Evolutionary conservation across 35 echinoderm and acorn worm species (phyloP).

Genomic region (Patiria miniata): DNA sequence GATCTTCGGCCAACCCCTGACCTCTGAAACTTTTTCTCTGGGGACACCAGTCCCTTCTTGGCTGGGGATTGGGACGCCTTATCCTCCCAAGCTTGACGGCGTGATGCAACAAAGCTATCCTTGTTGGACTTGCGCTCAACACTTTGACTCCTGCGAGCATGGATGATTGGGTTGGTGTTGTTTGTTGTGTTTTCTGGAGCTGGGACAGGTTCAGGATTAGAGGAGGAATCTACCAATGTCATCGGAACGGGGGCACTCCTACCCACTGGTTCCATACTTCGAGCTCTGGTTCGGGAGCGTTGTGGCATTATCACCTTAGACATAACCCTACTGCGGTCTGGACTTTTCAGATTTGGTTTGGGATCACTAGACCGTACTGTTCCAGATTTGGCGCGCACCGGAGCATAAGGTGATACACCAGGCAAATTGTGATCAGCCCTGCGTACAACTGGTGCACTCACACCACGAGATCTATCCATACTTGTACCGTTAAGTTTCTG

Average conservation of each 20-base stretch:
- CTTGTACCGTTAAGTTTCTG: not conserved
- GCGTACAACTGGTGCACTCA: not conserved
- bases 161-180: not conserved
- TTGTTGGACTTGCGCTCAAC: not conserved
- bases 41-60: not conserved
- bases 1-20: not conserved
- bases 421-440: not conserved
- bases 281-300: not conserved
- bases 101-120: slow-evolving; percentile 23
- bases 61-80: slow-evolving; percentile 8
- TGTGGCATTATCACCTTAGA: not conserved
- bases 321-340: not conserved
- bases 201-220: not conserved
- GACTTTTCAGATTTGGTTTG: slow-evolving; percentile 8
- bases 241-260: not conserved
- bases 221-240: not conserved
- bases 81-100: slow-evolving; percentile 36
- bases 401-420: not conserved
- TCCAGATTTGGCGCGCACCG: slow-evolving; percentile 4
- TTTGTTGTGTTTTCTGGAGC: not conserved
- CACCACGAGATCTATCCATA: not conserved
- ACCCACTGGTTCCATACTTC: slow-evolving; percentile 18
- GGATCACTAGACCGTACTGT: not conserved
- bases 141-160: slow-evolving; percentile 22
- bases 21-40: not conserved